phyloP scores from a whole-genome alignment of 2,797 vertebrate genomes.

The Sparidentex hasta region DNA sequence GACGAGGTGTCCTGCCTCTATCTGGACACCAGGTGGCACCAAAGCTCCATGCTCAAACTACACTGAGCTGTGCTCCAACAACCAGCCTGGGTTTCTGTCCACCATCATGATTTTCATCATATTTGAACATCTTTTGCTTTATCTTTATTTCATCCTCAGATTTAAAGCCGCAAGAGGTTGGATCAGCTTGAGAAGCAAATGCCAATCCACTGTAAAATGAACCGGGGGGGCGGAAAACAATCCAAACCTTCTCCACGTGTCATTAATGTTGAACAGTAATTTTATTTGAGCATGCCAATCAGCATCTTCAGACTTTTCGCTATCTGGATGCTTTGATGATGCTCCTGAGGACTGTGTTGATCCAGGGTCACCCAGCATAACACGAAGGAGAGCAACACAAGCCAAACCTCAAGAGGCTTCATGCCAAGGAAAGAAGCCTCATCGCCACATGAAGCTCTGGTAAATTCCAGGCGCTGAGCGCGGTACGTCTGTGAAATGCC shows the following conservation, averaged over 20 bases:
- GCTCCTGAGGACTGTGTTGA: background rate
- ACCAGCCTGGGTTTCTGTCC: background rate
- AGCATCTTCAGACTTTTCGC: constrained; percentile 5
- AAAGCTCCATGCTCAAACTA: constrained; percentile 34
- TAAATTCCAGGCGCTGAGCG: constrained; percentile 13
- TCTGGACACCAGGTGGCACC: constrained; percentile 32
- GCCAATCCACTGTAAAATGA: background rate
- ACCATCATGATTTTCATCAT: no score
- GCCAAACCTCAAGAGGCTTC: background rate
- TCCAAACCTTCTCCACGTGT: background rate
- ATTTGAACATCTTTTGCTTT: background rate
- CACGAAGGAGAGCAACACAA: background rate
- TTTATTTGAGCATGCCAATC: constrained; percentile 20
- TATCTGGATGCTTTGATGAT: constrained; percentile 16
- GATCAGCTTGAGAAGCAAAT: background rate
- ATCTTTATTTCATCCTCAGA: background rate
- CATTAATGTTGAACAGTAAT: constrained; percentile 8
- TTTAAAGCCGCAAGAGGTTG: background rate
- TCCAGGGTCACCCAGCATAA: background rate
- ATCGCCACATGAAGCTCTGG: background rate
- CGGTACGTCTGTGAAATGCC: background rate
- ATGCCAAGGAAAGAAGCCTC: background rate
- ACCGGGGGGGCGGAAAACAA: background rate
- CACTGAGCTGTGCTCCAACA: background rate
- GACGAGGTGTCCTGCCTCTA: background rate